Evolutionary conservation across 2,113 vertebrate species (phyloP), one percentile per base, ranked within the genome.

Genomic region (Etheostoma cragini): DNA sequence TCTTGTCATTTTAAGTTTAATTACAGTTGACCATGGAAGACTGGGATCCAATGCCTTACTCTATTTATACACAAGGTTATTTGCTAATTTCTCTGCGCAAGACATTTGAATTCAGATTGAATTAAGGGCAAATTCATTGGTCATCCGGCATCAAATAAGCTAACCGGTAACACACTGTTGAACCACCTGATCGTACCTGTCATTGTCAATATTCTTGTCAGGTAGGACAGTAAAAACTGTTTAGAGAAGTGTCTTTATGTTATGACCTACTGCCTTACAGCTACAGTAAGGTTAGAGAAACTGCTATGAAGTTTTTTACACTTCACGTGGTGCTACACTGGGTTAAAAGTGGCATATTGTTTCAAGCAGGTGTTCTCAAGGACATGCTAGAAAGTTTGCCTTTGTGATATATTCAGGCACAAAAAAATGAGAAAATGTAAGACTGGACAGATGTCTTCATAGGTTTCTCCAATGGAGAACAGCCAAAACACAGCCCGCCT

Each of bases 381-480:
- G 7, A 66, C 21, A 16, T 69, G 52, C 74, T 47, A 80, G 5
- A 62, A 80, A 17, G 1, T 76, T 58, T 50, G 45, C 56, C 57
- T 81, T 79, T 68, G 10, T 84, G 19, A 76, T 70, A 68, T 69
- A 58, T 58, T 58, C 8, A 81, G 81, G 24, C 50, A 68, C 61
- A 75, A 49, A 15, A 62, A 49, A 33, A 6, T 33, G 42, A 67
- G 38, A 38, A 64, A 47, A 76, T 64, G 2, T 79, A 61, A 49
- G 42, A 16, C 63, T 42, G 63, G 30, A 72, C 33, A 16, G 38
- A 73, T 81, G 77, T 58, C 53, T 84, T 78, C 11, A 33, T 58
- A 24, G 5, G 54, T 79, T 83, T 86, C 74, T 84, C 73, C 68
- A 83, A 47, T 85, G 68, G 76, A 76, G 72, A 83, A 80, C 45